A percentile compares a stretch with the other conserved stretches of the same genome.
phyloP scores from a whole-genome alignment of 2,113 vertebrate genomes.

The Sylvilagus bachmani region DNA sequence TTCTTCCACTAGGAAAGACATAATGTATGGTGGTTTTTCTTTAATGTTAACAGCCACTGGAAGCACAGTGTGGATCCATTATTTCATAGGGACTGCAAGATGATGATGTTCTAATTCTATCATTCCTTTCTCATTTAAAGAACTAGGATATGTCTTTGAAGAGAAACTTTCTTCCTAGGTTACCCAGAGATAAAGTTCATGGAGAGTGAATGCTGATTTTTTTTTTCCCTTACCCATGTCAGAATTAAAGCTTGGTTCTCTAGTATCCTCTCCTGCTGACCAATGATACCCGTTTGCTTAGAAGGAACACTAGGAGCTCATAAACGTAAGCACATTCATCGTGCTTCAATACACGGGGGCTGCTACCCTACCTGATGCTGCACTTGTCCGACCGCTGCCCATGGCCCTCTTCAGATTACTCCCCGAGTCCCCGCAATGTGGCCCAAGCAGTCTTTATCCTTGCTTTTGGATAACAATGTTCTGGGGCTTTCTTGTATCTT shows the following conservation, averaged over 20 bases:
- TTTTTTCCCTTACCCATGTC: not conserved
- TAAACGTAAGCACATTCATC: not conserved
- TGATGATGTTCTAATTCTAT: too few relatives aligned
- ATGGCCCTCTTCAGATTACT: not conserved
- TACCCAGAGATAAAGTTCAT: not conserved
- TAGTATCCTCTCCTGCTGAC: not conserved
- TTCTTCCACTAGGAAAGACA: not conserved
- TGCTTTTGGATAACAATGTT: not conserved
- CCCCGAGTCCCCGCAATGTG: not conserved
- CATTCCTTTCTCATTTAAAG: constrained; percentile 22
- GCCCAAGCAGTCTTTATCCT: not conserved
- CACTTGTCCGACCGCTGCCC: not conserved
- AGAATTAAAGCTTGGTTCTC: constrained; percentile 5
- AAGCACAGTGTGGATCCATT: not conserved
- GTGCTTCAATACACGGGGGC: not conserved
- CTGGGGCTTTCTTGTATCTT: not conserved
- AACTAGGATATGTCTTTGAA: constrained; percentile 18
- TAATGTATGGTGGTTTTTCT: not conserved
- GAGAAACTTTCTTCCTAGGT: not conserved
- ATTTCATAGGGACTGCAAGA: not conserved
- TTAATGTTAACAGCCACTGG: not conserved
- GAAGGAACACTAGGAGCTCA: not conserved
- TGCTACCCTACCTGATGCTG: not conserved
- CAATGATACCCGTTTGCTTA: not conserved
- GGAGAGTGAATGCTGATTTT: not conserved